A percentile compares a stretch with the other conserved stretches of the same genome.
Evolutionary conservation across 2,888 invertebrate genomes (phyloP).

Genomic region (Phalera bucephala): DNA sequence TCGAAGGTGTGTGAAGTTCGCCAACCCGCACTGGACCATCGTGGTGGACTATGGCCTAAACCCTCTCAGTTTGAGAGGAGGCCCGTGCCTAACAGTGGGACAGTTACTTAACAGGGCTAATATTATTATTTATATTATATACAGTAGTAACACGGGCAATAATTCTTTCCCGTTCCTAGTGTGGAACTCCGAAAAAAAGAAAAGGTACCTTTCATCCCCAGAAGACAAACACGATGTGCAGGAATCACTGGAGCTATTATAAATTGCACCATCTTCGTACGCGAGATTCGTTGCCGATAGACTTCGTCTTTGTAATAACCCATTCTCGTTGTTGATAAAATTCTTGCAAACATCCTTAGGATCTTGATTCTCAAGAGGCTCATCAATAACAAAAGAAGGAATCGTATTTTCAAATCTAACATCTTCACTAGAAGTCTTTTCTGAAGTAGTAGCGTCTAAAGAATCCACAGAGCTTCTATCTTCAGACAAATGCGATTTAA

Average conservation of each 20-base stretch:
- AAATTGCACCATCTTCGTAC: conserved; percentile 42
- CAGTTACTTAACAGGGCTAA: no score
- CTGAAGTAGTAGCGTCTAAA: conserved; percentile 16
- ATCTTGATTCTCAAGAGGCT: conserved; percentile 40
- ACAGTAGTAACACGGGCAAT: no score
- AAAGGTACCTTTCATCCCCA: conserved; percentile 61
- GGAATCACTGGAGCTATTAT: conserved; percentile 60
- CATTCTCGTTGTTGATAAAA: conserved; percentile 60
- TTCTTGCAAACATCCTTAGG: conserved; percentile 51
- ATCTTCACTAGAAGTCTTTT: conserved; percentile 40
- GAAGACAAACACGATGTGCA: conserved; percentile 60
- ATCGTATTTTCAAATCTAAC: conserved; percentile 37
- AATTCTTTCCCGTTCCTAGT: no score
- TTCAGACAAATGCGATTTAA: conserved; percentile 63
- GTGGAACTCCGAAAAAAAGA: no score
- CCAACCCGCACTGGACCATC: no score
- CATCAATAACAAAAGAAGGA: conserved; percentile 63
- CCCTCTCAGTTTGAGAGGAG: no score
- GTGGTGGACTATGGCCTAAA: no score
- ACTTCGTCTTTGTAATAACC: conserved; percentile 52
- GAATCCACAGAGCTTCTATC: conserved; percentile 59
- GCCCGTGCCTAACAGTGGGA: no score
- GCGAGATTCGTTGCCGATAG: conserved; percentile 59
- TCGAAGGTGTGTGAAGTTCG: no score
- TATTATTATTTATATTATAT: no score